Percentiles rank a stretch among this genome's conserved stretches.
Evolutionary conservation across 92 coral and sea anemone genomes (phyloP).

Genomic region (Zoanthus solanderi): DNA sequence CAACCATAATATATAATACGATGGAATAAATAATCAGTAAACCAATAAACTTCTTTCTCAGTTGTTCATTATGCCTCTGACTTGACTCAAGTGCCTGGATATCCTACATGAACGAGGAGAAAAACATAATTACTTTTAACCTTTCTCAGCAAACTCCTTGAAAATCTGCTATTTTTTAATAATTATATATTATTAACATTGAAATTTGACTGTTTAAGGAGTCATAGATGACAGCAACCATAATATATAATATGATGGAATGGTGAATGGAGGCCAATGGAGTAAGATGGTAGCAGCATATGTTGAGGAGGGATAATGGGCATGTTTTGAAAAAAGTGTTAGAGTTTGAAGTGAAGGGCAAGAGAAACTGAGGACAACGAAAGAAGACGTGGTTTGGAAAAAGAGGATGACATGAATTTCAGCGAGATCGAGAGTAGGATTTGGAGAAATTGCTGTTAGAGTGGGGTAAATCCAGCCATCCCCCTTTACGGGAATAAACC

Average conservation of each 20-base stretch:
- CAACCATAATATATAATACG: slow-evolving; percentile 72
- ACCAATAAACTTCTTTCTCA: slow-evolving; percentile 92
- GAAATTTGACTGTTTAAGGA: too few relatives aligned
- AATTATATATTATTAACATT: background rate
- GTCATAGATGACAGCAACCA: slow-evolving; percentile 72
- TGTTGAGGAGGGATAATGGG: too few relatives aligned
- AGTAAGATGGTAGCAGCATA: too few relatives aligned
- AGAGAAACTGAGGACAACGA: too few relatives aligned
- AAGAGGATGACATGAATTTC: too few relatives aligned
- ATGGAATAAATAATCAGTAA: slow-evolving; percentile 88
- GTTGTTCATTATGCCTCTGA: slow-evolving; percentile 81
- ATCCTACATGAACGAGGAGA: slow-evolving; percentile 64
- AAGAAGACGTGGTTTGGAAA: too few relatives aligned
- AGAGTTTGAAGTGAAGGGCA: too few relatives aligned
- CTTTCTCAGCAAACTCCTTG: background rate
- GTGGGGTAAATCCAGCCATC: too few relatives aligned
- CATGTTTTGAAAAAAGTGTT: too few relatives aligned
- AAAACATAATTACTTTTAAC: background rate
- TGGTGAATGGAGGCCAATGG: background rate
- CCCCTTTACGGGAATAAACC: too few relatives aligned
- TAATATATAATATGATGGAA: slow-evolving; percentile 82
- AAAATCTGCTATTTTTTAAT: background rate
- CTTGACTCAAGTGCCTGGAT: slow-evolving; percentile 75
- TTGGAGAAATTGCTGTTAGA: too few relatives aligned
- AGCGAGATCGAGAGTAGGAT: too few relatives aligned